These are phyloP conservation scores for Callospermophilus lateralis DNA, from an alignment of 2,113 vertebrate species.

Conservation along the genomic window DNA sequence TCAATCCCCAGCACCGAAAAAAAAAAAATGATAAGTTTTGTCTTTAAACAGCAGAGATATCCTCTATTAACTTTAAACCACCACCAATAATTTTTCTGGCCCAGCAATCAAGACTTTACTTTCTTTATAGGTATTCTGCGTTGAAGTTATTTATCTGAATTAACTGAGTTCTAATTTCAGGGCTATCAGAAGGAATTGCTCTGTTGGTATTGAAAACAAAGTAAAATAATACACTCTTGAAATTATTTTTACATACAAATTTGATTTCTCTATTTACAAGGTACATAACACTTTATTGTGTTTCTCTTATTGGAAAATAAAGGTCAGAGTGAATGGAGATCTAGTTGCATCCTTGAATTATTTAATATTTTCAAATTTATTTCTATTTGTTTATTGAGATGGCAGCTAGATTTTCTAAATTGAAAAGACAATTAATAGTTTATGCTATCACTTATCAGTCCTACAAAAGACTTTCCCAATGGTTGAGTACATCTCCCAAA, in stretches of 20 bases:
- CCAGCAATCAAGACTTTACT: not conserved
- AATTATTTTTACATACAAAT: not conserved
- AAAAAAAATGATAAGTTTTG: not conserved
- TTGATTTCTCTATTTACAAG: not conserved
- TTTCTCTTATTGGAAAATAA: conserved; percentile 21
- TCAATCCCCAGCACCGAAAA: no score
- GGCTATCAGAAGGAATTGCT: not conserved
- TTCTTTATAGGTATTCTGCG: not conserved
- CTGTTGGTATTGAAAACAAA: not conserved
- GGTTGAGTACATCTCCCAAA: not conserved
- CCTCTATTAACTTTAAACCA: not conserved
- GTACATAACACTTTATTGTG: not conserved
- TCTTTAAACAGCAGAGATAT: not conserved
- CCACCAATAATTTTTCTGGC: not conserved
- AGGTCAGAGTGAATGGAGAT: not conserved
- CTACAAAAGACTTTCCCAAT: not conserved
- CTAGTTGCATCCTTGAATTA: not conserved
- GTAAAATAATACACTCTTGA: not conserved
- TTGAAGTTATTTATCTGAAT: conserved; percentile 27
- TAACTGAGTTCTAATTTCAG: not conserved
- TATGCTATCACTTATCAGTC: not conserved
- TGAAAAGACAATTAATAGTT: not conserved
- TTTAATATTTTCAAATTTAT: not conserved
- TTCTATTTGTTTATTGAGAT: not conserved
- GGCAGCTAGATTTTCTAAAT: not conserved